Conservation (phyloP, 1,140 invertebrate genomes). For the Physella acuta region DNA sequence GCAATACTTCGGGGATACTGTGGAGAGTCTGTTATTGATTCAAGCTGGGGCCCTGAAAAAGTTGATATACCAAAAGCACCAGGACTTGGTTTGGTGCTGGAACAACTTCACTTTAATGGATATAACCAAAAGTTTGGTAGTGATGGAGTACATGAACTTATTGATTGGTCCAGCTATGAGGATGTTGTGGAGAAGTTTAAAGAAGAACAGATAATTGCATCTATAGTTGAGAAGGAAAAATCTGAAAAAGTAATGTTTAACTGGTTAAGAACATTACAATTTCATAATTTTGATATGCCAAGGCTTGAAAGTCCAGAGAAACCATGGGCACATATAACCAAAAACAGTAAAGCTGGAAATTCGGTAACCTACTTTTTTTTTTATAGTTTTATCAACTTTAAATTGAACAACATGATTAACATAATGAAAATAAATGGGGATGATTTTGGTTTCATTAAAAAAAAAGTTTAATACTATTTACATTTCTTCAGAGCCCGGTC, state of each 20-base stretch:
- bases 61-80: slow-evolving; percentile 91
- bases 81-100: slow-evolving; percentile 70
- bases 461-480: no score
- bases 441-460: no score
- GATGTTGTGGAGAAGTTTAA: no score
- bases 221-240: no score
- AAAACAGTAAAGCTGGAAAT: no score
- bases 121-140: slow-evolving; percentile 84
- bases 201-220: no score
- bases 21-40: slow-evolving; percentile 68
- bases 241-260: no score
- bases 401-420: no score
- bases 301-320: slow-evolving; percentile 13
- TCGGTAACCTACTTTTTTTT: no score
- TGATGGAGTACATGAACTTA: slow-evolving; percentile 81
- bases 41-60: slow-evolving; percentile 68
- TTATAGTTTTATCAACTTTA: no score
- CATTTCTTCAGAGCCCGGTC: no score
- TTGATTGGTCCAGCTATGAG: slow-evolving; percentile 87
- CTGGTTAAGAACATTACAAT: slow-evolving; percentile 73
- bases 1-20: slow-evolving; percentile 77
- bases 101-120: slow-evolving; percentile 82
- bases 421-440: no score
- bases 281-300: slow-evolving; percentile 60
- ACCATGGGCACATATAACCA: slow-evolving; percentile 12